Evolutionary conservation across 2,888 invertebrate genomes (phyloP).

Genomic region (Acronicta aceris): DNA sequence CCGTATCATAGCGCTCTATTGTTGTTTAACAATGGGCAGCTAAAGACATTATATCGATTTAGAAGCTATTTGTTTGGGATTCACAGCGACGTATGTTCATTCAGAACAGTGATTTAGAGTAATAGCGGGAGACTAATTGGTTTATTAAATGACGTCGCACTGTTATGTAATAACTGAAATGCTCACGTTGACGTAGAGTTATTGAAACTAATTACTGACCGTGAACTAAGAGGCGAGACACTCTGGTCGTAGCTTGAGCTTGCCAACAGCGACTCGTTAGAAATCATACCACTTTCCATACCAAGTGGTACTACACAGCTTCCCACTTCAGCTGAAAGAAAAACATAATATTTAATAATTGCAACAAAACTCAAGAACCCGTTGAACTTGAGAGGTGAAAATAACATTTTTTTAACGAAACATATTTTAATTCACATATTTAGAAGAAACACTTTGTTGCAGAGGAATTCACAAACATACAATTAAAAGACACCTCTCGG

Average conservation of each 20-base stretch:
- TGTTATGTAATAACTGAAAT: background rate
- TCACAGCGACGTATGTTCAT: slow-evolving; percentile 44
- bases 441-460: too few relatives aligned
- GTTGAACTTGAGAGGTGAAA: too few relatives aligned
- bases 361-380: background rate
- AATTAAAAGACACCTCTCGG: too few relatives aligned
- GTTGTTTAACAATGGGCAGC: slow-evolving; percentile 73
- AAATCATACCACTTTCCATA: slow-evolving; percentile 96
- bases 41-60: slow-evolving; percentile 67
- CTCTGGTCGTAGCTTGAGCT: slow-evolving; percentile 96
- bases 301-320: slow-evolving; percentile 94
- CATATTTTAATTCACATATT: background rate
- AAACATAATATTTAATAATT: slow-evolving; percentile 26
- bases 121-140: slow-evolving; percentile 6
- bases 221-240: slow-evolving; percentile 96
- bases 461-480: too few relatives aligned
- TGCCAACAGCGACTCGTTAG: slow-evolving; percentile 95
- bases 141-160: slow-evolving; percentile 1
- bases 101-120: slow-evolving; percentile 15
- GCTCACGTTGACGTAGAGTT: background rate
- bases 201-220: slow-evolving; percentile 87
- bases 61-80: slow-evolving; percentile 63
- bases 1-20: slow-evolving; percentile 78
- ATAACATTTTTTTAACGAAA: too few relatives aligned
- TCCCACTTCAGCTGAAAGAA: slow-evolving; percentile 86